A percentile compares a stretch with the other conserved stretches of the same genome.
phyloP scores from a whole-genome alignment of 2,888 invertebrate species.

The Euzetes globulus region DNA sequence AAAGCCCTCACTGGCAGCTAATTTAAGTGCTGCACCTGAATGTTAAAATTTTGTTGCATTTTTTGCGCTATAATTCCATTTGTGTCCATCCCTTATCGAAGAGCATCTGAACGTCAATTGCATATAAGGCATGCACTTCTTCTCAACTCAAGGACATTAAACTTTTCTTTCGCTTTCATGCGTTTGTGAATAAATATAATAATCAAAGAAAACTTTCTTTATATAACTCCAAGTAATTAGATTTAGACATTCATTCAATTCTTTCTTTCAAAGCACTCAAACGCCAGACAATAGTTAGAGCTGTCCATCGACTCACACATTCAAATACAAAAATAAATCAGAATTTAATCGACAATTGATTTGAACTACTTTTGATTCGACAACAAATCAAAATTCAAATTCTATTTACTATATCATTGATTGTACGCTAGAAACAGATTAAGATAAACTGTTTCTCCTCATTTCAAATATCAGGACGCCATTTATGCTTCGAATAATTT shows the following conservation, averaged over 20 bases:
- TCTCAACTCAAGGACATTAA: slow-evolving; percentile 13
- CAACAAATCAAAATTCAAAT: too few relatives aligned
- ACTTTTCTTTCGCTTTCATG: slow-evolving; percentile 21
- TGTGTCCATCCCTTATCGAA: slow-evolving; percentile 29
- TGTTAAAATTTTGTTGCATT: background rate
- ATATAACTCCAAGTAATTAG: slow-evolving; percentile 17
- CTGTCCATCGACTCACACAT: background rate
- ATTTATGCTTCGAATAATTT: too few relatives aligned
- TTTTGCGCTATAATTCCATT: slow-evolving; percentile 8
- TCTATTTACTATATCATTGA: too few relatives aligned
- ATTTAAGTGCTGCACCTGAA: slow-evolving; percentile 26
- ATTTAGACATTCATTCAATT: background rate
- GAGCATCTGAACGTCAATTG: slow-evolving; percentile 27
- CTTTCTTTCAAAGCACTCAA: background rate
- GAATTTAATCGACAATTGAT: too few relatives aligned
- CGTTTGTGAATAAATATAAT: slow-evolving; percentile 22
- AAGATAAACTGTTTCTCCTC: too few relatives aligned
- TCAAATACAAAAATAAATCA: background rate
- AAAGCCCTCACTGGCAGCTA: slow-evolving; percentile 23
- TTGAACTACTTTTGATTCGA: too few relatives aligned
- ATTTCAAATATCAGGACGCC: too few relatives aligned
- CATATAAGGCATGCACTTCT: slow-evolving; percentile 27
- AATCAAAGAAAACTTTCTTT: slow-evolving; percentile 23
- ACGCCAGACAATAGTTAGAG: background rate
- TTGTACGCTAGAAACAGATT: too few relatives aligned